Percentiles rank a stretch among this genome's conserved stretches.
Evolutionary conservation across 2,797 vertebrate species (phyloP).

Genomic region (Pteronotus mesoamericanus): DNA sequence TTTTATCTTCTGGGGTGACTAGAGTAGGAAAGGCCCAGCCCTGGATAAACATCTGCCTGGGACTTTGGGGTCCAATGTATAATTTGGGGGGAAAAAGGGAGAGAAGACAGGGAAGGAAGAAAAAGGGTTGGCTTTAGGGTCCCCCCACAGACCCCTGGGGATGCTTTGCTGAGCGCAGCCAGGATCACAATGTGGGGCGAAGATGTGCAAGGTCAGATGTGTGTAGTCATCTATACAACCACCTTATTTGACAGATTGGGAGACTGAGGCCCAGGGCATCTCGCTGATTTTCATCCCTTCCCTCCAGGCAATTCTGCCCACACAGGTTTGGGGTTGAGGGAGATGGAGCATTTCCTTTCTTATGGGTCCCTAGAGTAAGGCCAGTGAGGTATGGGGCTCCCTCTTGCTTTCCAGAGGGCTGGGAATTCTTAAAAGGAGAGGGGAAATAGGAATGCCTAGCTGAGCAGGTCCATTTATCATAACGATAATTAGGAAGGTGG

Average conservation of each 20-base stretch:
- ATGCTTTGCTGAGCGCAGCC: background rate
- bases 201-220: background rate
- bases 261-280: background rate
- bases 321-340: background rate
- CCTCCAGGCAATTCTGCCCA: background rate
- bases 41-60: background rate
- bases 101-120: background rate
- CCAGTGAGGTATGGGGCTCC: background rate
- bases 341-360: background rate
- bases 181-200: background rate
- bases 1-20: background rate
- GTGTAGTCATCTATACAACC: background rate
- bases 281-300: background rate
- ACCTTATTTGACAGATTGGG: background rate
- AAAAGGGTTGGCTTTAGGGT: background rate
- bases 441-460: background rate
- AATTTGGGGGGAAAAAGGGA: background rate
- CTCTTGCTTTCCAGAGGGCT: background rate
- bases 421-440: background rate
- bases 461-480: background rate
- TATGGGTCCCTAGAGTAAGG: background rate
- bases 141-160: no score
- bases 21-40: background rate
- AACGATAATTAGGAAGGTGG: slow-evolving; percentile 51
- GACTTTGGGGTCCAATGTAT: background rate